A percentile compares a stretch with the other conserved stretches of the same genome.
phyloP scores from a whole-genome alignment of 2,113 vertebrate species.

The Puntigrus tetrazona region DNA sequence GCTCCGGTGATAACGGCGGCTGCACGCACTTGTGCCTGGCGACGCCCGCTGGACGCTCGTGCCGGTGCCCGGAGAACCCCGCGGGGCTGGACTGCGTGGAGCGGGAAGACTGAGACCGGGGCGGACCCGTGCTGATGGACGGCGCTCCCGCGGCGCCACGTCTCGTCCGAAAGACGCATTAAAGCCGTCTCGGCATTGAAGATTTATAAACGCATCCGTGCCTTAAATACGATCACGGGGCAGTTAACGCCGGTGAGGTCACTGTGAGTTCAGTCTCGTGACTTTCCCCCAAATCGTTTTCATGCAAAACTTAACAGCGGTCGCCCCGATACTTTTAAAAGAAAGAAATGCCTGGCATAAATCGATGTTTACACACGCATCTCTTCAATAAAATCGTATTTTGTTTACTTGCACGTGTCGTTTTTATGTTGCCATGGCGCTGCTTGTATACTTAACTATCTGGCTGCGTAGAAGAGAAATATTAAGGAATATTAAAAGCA shows the following conservation, averaged over 20 bases:
- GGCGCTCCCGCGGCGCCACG: neutral
- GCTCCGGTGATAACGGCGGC: conserved; percentile 84
- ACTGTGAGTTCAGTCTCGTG: neutral
- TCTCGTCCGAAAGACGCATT: neutral
- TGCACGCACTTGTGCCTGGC: conserved; percentile 93
- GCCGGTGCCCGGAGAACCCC: conserved; percentile 82
- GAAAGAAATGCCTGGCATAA: neutral
- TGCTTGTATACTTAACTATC: too few species aligned
- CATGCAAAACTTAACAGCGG: neutral
- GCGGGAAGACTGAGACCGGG: conserved; percentile 66
- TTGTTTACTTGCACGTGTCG: neutral
- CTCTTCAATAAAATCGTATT: conserved; percentile 17
- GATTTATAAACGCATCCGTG: neutral
- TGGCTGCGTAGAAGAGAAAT: too few species aligned
- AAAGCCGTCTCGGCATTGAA: neutral
- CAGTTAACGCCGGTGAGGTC: neutral
- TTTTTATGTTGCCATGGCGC: too few species aligned
- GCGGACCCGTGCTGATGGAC: neutral
- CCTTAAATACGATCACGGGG: neutral
- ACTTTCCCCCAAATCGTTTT: neutral
- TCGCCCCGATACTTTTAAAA: neutral
- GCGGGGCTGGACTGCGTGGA: conserved; percentile 76
- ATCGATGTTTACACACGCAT: neutral
- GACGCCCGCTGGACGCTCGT: conserved; percentile 83
- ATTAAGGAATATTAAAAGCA: too few species aligned